Conservation (phyloP, 64 coral and sea anemone genomes). For the Pachyseris speciosa region DNA sequence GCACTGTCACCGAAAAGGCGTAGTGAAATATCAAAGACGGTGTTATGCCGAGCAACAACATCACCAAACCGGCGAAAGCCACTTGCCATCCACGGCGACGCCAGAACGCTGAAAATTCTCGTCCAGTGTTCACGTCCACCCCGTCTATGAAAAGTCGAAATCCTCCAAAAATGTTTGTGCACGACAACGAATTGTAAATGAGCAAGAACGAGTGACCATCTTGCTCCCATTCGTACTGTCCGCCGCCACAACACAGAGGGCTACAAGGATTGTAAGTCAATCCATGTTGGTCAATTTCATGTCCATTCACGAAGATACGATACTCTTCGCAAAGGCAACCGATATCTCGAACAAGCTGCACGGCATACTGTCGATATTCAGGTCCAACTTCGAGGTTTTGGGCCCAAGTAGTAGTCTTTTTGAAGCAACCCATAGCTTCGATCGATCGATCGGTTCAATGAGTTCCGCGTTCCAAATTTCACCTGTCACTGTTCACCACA, state of each 20-base stretch:
- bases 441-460: neutral
- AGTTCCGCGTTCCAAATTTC: neutral
- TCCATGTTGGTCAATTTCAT: constrained; percentile 47
- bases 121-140: constrained; percentile 88
- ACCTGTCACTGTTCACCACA: no score
- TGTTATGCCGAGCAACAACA: constrained; percentile 72
- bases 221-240: constrained; percentile 84
- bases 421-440: constrained; percentile 63
- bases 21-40: constrained; percentile 79
- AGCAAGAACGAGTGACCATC: constrained; percentile 83
- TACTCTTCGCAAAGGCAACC: constrained; percentile 68
- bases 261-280: constrained; percentile 87
- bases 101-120: constrained; percentile 88
- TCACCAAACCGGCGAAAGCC: constrained; percentile 61
- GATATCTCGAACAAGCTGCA: constrained; percentile 69
- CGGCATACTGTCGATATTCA: constrained; percentile 73
- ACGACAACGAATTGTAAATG: constrained; percentile 74
- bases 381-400: constrained; percentile 71
- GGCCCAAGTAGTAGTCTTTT: constrained; percentile 82
- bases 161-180: constrained; percentile 57
- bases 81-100: constrained; percentile 87
- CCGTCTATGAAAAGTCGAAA: constrained; percentile 89
- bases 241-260: constrained; percentile 80
- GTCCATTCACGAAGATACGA: constrained; percentile 81
- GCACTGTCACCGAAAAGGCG: neutral